These are phyloP conservation scores for Lepidocyrtinus sp. DNA, from an alignment of 2,888 invertebrate genomes.

Conservation along the genomic window DNA sequence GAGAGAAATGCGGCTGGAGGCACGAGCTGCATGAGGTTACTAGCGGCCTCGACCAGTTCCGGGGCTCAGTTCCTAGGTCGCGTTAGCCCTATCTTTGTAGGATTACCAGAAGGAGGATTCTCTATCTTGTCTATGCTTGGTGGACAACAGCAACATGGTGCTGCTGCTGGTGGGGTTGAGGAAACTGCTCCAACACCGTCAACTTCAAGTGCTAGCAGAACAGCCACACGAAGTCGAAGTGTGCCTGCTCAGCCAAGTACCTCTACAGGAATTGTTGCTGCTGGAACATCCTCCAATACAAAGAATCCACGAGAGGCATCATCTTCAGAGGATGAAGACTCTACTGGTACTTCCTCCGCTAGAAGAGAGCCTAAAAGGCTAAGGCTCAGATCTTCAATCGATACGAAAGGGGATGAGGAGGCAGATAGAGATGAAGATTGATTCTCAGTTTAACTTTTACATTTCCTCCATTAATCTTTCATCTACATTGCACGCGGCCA, in stretches of 20 bases:
- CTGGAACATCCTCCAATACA: not conserved
- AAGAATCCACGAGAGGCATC: constrained; percentile 10
- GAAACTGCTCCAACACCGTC: not conserved
- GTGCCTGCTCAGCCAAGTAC: constrained; percentile 35
- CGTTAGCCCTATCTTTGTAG: constrained; percentile 51
- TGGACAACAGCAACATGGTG: not conserved
- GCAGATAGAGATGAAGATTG: not conserved
- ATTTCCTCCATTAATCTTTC: no score
- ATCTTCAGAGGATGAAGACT: constrained; percentile 46
- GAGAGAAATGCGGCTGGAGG: constrained; percentile 1
- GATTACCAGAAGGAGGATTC: constrained; percentile 51
- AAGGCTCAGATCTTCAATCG: constrained; percentile 38
- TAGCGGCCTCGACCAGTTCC: constrained; percentile 41
- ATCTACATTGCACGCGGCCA: no score
- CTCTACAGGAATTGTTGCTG: not conserved
- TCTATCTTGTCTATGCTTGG: constrained; percentile 14
- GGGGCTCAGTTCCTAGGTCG: constrained; percentile 47
- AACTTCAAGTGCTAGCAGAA: constrained; percentile 1
- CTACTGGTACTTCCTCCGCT: not conserved
- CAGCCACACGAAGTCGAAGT: constrained; percentile 38
- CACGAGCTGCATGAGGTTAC: constrained; percentile 40
- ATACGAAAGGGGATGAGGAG: not conserved
- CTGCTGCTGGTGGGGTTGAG: not conserved
- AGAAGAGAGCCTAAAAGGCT: constrained; percentile 46
- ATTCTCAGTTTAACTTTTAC: no score